Conservation (phyloP, 1,140 invertebrate species). For the Thereuonema tuberculata region DNA sequence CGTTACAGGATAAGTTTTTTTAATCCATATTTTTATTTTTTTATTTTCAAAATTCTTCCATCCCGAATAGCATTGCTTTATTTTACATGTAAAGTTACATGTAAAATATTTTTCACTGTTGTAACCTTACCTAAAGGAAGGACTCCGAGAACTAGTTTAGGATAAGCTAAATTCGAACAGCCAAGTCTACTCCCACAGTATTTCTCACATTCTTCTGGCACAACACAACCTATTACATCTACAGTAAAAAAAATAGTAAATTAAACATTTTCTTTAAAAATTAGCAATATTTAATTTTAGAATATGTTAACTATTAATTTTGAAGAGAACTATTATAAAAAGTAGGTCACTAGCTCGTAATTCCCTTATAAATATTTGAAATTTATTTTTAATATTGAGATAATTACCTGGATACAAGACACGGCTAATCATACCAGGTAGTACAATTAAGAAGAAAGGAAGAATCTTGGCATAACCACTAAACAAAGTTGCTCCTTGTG, state of each 20-base stretch:
- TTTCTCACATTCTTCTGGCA: constrained; percentile 29
- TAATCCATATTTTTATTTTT: no score
- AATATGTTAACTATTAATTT: no score
- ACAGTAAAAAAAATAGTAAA: constrained; percentile 13
- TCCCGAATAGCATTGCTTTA: no score
- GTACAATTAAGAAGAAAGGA: constrained; percentile 39
- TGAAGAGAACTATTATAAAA: no score
- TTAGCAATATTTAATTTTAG: no score
- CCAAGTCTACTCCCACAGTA: constrained; percentile 32
- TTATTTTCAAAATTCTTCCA: no score
- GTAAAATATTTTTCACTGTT: background rate
- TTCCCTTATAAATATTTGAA: background rate
- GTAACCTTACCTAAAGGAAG: constrained; percentile 31
- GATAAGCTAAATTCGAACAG: constrained; percentile 40
- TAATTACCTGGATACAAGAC: constrained; percentile 35
- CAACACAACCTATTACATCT: constrained; percentile 36
- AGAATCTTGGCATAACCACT: constrained; percentile 39
- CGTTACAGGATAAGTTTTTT: no score
- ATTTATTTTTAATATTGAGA: background rate
- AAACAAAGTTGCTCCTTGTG: constrained; percentile 39
- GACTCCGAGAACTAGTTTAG: constrained; percentile 34
- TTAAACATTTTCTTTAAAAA: background rate
- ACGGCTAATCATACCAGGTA: constrained; percentile 41
- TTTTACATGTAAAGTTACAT: no score
- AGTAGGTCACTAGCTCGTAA: no score